Evolutionary conservation across 1,140 invertebrate species (phyloP).

Genomic region (Mactra quadrangularis): DNA sequence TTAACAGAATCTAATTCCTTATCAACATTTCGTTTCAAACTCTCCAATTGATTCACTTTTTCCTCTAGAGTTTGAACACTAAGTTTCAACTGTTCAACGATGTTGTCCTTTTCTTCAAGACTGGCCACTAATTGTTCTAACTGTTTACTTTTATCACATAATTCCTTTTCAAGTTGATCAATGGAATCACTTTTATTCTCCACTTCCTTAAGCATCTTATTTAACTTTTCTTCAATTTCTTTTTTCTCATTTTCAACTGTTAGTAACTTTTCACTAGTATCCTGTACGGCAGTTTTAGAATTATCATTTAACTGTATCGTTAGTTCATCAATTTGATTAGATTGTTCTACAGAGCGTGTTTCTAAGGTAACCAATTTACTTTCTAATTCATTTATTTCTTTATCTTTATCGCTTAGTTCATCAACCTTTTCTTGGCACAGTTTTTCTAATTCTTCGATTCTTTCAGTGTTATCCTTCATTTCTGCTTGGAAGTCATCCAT

Average conservation of each 20-base stretch:
- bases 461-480: constrained; percentile 11
- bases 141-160: constrained; percentile 22
- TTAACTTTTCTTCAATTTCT: too few species aligned
- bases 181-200: background rate
- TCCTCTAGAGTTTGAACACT: constrained; percentile 12
- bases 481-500: constrained; percentile 24
- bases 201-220: too few species aligned
- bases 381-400: too few species aligned
- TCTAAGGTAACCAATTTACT: too few species aligned
- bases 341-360: too few species aligned
- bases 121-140: constrained; percentile 17
- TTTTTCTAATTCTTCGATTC: constrained; percentile 26
- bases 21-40: background rate
- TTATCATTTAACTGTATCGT: too few species aligned
- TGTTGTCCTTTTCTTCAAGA: constrained; percentile 26
- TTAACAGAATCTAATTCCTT: background rate
- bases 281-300: too few species aligned
- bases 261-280: too few species aligned
- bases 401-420: background rate
- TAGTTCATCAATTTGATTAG: too few species aligned
- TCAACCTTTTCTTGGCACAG: constrained; percentile 9
- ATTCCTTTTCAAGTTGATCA: constrained; percentile 2
- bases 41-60: background rate
- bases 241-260: too few species aligned
- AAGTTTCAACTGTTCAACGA: constrained; percentile 17